Conservation (phyloP, 2,888 invertebrate genomes). For the Leptinotarsa rubiginosa region DNA sequence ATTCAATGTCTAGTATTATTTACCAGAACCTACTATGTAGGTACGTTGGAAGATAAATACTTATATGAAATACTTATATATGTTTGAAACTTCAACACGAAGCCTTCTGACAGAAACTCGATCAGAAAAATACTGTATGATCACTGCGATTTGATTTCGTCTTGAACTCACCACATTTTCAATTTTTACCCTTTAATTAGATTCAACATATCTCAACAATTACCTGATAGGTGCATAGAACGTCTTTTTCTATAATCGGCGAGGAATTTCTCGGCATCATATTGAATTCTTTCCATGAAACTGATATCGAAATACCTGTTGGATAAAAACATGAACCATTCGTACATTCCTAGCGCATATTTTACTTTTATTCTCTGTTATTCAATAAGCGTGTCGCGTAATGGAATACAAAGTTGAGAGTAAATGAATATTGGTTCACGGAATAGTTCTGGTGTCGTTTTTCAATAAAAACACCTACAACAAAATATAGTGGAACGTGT, state of each 20-base stretch:
- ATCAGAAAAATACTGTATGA: too few relatives aligned
- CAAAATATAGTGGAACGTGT: slow-evolving; percentile 33
- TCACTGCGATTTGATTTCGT: too few relatives aligned
- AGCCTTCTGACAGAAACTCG: too few relatives aligned
- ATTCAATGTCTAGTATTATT: too few relatives aligned
- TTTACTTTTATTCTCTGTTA: slow-evolving; percentile 33
- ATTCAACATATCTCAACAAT: slow-evolving; percentile 16
- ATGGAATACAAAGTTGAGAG: slow-evolving; percentile 24
- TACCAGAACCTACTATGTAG: too few relatives aligned
- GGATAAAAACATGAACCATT: slow-evolving; percentile 21
- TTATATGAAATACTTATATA: too few relatives aligned
- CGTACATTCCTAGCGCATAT: slow-evolving; percentile 23
- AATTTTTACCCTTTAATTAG: neutral
- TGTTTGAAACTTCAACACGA: too few relatives aligned
- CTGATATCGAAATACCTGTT: slow-evolving; percentile 17
- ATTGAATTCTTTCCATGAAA: slow-evolving; percentile 48
- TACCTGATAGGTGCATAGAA: slow-evolving; percentile 78
- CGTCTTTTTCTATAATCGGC: slow-evolving; percentile 76
- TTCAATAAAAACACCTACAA: slow-evolving; percentile 43
- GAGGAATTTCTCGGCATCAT: slow-evolving; percentile 74
- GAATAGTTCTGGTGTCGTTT: slow-evolving; percentile 27
- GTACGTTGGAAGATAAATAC: too few relatives aligned
- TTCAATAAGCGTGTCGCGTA: slow-evolving; percentile 39
- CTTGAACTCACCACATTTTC: slow-evolving; percentile 8
- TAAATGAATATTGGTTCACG: slow-evolving; percentile 31